Conservation (phyloP, 2,113 vertebrate species). For the Mungos mungo region DNA sequence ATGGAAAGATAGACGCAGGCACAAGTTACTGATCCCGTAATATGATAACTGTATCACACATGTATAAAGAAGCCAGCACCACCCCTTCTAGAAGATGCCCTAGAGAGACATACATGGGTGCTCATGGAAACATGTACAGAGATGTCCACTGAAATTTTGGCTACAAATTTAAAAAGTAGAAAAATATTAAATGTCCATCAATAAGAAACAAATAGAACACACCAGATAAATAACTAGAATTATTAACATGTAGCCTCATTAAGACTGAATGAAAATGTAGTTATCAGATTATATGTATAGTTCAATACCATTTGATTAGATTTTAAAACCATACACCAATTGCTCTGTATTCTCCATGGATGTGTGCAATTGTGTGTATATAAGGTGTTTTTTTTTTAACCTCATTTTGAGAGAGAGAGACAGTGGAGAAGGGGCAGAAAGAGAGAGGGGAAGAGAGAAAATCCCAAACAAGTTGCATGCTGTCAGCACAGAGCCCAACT, state of each 20-base stretch:
- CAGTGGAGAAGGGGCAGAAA: too few relatives aligned
- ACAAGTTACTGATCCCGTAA: not conserved
- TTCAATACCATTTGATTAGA: not conserved
- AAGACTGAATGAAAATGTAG: not conserved
- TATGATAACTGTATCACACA: not conserved
- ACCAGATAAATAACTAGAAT: not conserved
- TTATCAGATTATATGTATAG: not conserved
- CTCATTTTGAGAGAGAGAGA: too few relatives aligned
- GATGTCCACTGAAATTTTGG: not conserved
- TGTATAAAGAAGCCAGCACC: not conserved
- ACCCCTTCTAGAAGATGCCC: not conserved
- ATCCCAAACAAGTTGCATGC: too few relatives aligned
- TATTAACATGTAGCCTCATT: not conserved
- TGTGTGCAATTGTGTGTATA: not conserved
- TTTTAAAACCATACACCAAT: slow-evolving; percentile 1
- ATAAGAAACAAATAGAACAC: not conserved
- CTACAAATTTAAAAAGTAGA: not conserved
- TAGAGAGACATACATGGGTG: not conserved
- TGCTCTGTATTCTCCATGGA: not conserved
- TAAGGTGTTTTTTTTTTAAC: not conserved
- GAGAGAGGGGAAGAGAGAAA: too few relatives aligned
- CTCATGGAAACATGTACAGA: not conserved
- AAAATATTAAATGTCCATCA: not conserved
- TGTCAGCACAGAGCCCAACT: too few relatives aligned
- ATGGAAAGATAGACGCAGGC: not conserved